Base-by-base conservation (phyloP, 2,888 invertebrate species). In the Empis livida region DNA sequence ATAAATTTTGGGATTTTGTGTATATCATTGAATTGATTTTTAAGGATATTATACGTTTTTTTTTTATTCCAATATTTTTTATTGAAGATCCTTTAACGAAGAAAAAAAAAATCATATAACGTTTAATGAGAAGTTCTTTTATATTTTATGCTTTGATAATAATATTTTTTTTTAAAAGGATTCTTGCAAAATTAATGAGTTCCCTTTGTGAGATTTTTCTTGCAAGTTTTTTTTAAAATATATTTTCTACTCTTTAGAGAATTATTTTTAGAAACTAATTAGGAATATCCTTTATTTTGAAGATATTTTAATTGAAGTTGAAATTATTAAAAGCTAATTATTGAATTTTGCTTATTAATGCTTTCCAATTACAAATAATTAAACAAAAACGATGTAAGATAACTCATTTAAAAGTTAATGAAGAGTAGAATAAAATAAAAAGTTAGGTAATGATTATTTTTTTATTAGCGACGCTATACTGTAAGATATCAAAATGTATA, bases 131-230 rank as follows among this genome's bases (percentile, higher is more conserved):
- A 37, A 15, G 13, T 37, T 37, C 4, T n/a, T 14, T 6, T 15
- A 37, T 15, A n/a, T 37, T 5, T n/a, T 4, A 13, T 37, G 37
- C 38, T 40, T 44, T 31, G 49, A 44, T 32, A n/a, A n/a, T n/a
- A n/a, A n/a, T 38, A 43, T 46, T 47, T 47, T 40, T 41, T 27
- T 13, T 42, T 44, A 8, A 4, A 30, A 31, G 16, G 35, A 46
- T 46, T n/a, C 14, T 41, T 44, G 41, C 15, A 20, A 38, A 42
- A 35, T 23, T 30, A 32, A 30, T 13, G 27, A 15, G 27, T 17
- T 5, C 23, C 15, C 23, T 44, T 44, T 41, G 35, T 20, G 37
- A 17, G 38, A 13, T 15, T 47, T 43, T 17, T 27, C 30, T 14
- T 27, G 27, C 10, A 31, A 40, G 31, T 45, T 32, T 10, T 15